A percentile compares a stretch with the other conserved stretches of the same genome.
phyloP scores from a whole-genome alignment of 1,140 invertebrate genomes.

The Aphaenogaster rudis region DNA sequence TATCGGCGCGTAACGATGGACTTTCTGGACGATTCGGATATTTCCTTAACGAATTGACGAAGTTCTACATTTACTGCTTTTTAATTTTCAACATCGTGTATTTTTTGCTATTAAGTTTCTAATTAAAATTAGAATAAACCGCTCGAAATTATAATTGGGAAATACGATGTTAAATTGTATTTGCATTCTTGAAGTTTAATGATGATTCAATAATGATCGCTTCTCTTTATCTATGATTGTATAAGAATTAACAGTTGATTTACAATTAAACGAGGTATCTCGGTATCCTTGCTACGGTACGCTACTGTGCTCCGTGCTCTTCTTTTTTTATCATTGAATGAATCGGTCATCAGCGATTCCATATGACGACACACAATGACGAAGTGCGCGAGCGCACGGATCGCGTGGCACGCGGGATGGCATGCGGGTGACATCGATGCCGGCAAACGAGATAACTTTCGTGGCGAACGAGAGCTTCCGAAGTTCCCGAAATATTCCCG shows the following conservation, averaged over 20 bases:
- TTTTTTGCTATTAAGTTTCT: neutral
- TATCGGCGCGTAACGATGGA: neutral
- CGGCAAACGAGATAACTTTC: slow-evolving; percentile 42
- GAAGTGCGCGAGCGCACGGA: slow-evolving; percentile 46
- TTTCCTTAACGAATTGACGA: too few species aligned
- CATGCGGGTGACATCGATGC: slow-evolving; percentile 65
- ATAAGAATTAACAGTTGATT: neutral
- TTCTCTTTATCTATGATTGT: neutral
- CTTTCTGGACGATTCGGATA: neutral
- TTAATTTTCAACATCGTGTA: neutral
- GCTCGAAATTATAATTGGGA: neutral
- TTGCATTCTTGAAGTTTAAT: neutral
- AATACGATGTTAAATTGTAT: neutral
- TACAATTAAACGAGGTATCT: slow-evolving; percentile 4
- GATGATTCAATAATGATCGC: neutral
- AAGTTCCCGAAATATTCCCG: neutral
- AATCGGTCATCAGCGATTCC: slow-evolving; percentile 50
- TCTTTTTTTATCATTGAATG: slow-evolving; percentile 55
- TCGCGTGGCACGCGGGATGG: slow-evolving; percentile 53
- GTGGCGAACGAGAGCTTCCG: neutral
- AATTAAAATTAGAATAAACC: neutral
- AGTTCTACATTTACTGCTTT: neutral
- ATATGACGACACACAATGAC: slow-evolving; percentile 41
- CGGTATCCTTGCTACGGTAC: neutral
- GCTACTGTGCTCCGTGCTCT: neutral